phyloP scores from a whole-genome alignment of 1,140 invertebrate species.

The Cherax quadricarinatus region DNA sequence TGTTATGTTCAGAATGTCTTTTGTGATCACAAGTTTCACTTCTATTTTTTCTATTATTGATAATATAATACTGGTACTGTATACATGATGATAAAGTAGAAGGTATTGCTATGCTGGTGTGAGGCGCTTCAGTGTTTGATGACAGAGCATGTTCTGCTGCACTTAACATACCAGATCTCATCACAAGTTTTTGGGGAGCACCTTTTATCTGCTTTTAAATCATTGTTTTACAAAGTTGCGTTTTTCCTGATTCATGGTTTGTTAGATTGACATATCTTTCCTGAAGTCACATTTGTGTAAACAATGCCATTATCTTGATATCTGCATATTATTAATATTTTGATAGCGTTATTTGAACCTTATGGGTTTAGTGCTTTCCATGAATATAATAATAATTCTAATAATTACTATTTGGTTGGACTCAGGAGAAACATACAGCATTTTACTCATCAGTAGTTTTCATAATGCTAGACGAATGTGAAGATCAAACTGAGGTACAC shows the following conservation, averaged over 20 bases:
- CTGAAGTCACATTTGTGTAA: too few species aligned
- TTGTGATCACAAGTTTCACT: too few species aligned
- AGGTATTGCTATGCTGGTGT: not conserved
- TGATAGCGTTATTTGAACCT: too few species aligned
- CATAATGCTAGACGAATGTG: conserved; percentile 22
- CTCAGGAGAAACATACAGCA: too few species aligned
- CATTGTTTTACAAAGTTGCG: not conserved
- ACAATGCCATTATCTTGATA: too few species aligned
- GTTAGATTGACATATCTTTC: not conserved
- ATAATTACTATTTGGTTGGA: too few species aligned
- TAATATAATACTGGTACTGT: too few species aligned
- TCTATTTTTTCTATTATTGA: too few species aligned
- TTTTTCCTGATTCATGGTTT: not conserved
- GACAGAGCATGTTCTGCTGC: conserved; percentile 8
- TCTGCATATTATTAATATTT: too few species aligned
- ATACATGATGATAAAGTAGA: not conserved
- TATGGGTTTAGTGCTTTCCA: too few species aligned
- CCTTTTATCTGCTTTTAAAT: not conserved
- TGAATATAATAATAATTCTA: too few species aligned
- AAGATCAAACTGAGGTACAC: not conserved
- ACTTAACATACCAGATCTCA: not conserved
- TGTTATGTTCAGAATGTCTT: not conserved
- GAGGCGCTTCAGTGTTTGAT: not conserved
- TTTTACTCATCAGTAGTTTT: not conserved
- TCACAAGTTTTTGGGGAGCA: not conserved